phyloP scores from a whole-genome alignment of 2,797 vertebrate genomes.

The Malacoctenus gilli region DNA sequence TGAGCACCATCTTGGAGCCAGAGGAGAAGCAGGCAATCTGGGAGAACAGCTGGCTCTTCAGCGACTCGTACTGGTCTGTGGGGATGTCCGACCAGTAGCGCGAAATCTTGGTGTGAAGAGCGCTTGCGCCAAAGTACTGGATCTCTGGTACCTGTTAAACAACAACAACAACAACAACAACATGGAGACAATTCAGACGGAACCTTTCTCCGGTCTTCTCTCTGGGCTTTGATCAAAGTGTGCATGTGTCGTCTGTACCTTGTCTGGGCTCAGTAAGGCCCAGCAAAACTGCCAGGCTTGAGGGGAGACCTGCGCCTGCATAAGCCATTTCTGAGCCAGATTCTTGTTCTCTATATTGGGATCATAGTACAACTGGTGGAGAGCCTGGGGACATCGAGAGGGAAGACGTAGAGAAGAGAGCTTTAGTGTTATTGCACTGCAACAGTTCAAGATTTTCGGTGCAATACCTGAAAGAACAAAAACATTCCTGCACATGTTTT shows the following conservation, averaged over 20 bases:
- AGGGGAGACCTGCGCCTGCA: slow-evolving; percentile 98
- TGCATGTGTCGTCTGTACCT: slow-evolving; percentile 71
- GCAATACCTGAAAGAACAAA: too few relatives aligned
- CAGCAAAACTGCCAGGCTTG: slow-evolving; percentile 99
- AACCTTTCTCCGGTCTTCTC: background rate
- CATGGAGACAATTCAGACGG: slow-evolving; percentile 7
- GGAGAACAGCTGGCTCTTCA: slow-evolving; percentile 96
- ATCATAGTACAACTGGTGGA: slow-evolving; percentile 98
- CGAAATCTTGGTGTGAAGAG: slow-evolving; percentile 98
- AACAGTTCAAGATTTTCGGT: too few relatives aligned
- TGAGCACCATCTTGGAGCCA: slow-evolving; percentile 97
- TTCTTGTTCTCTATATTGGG: slow-evolving; percentile 99
- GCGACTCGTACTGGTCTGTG: slow-evolving; percentile 93
- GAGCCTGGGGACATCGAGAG: slow-evolving; percentile 81
- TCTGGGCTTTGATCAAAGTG: background rate
- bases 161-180: too few relatives aligned
- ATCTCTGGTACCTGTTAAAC: slow-evolving; percentile 91
- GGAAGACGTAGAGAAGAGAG: slow-evolving; percentile 1
- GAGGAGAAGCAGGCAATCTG: slow-evolving; percentile 96
- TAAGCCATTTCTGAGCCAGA: slow-evolving; percentile 99
- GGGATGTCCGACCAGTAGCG: slow-evolving; percentile 99
- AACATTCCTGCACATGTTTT: too few relatives aligned
- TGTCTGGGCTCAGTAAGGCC: slow-evolving; percentile 93
- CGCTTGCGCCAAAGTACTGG: slow-evolving; percentile 98
- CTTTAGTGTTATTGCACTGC: too few relatives aligned